Base-by-base conservation (phyloP, 2,113 vertebrate genomes). In the Pollachius pollachius region DNA sequence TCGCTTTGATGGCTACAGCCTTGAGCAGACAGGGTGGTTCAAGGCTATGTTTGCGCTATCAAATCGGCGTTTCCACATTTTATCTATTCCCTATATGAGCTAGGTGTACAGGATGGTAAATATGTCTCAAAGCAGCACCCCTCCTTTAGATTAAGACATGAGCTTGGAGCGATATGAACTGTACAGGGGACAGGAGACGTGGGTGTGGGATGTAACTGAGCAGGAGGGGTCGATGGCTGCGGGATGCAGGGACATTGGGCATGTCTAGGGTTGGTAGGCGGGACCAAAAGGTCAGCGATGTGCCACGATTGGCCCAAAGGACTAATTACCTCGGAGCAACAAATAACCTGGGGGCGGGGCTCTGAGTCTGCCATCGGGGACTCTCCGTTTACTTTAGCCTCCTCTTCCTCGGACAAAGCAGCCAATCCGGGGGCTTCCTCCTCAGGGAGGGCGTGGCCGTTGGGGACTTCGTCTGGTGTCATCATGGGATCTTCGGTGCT, bases 301-400 rank as follows among this genome's bases (percentile, higher is more conserved):
- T 76, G 88, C 82, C 34, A 62, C 65, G 63, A 70, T 48, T 13
- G 68, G 71, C 70, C 69, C 65, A 59, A 77, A 87, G 85, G 85
- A 89, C 92, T 89, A 95, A 95, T 99, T 99, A 99, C 97, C 97
- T 99, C 96, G 83, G 96, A 97, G 92, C 94, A 99, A 97, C 96
- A 98, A 93, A 99, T 97, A 95, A 99, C 94, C 90, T 98, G 93
- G 82, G 95, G 90, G 80, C 93, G 90, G 71, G 88, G 90, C 84
- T 98, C 96, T 83, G 89, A 88, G 88, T 96, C 96, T 81, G 89
- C 84, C 85, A 91, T 91, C 77, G 92, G 92, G 73, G 93, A 85
- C 83, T 96, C 95, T 89, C 97, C 97, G 64, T 99, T 99, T 86
- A 99, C 80, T 91, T 77, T 94, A 54, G 94, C 93, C 70, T 89